Evolutionary conservation across 2,113 vertebrate species (phyloP), one percentile per base, ranked within the genome.

Genomic region (Probosciger aterrimus): DNA sequence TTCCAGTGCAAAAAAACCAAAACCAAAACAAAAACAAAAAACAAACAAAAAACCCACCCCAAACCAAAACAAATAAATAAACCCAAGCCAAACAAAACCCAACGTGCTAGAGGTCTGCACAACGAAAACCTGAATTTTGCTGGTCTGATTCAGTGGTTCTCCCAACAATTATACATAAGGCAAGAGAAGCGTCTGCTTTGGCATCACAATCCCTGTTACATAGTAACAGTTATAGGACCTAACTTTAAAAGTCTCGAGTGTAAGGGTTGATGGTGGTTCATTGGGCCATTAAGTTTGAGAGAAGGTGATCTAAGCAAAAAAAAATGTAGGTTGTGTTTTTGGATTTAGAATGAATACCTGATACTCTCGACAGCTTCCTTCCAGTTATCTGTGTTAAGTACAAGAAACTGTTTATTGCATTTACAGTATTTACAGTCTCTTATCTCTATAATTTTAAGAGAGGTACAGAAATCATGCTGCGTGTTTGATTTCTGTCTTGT

Each of bases 271-370:
- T 8, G 2, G 25, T 82, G 78, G 27, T 82, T 93, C 80, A 19
- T 10, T 64, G 73, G 83, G 50, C 60, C 83, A 64, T 92, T 74
- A 90, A 67, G 50, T n/a, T 49, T 67, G 31, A 75, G 39, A n/a
- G 65, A 52, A 86, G 84, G 69, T 96, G 95, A 95, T 82, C 55
- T 95, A 87, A 96, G 78, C 65, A 67, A 63, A 30, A 74, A 92
- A 84, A 85, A 93, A 92, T 76, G 91, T 41, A 55, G 65, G 52
- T 84, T 93, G 73, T 7, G 0, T 92, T 94, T 92, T 93, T 89
- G 37, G 60, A 49, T 75, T 82, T 33, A 77, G 88, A 25, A 49
- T 80, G 50, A 90, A 7, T 63, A 35, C 33, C 18, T 39, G 20
- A 33, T 76, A 18, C 43, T 59, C 64, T 59, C 2, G 0, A 64